Evolutionary conservation across 2,113 vertebrate species (phyloP).

Genomic region (Cavia porcellus): DNA sequence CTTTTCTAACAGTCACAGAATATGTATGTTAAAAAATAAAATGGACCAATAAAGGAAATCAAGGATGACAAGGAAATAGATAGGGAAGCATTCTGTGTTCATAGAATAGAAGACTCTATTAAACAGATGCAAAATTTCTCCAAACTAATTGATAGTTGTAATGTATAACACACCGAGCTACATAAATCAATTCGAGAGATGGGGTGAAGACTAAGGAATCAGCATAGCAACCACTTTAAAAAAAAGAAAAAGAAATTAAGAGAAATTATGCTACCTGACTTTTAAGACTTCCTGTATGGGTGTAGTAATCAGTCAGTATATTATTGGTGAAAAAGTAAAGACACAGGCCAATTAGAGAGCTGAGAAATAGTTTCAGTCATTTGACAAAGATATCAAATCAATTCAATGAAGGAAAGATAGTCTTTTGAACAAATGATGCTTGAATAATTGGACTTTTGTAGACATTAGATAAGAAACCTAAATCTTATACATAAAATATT

Average conservation of each 20-base stretch:
- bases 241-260: slow-evolving; percentile 6
- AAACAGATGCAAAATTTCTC: not conserved
- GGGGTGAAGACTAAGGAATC: not conserved
- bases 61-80: not conserved
- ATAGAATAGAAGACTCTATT: not conserved
- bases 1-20: not conserved
- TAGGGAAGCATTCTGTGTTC: not conserved
- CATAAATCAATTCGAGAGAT: not conserved
- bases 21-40: not conserved
- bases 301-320: not conserved
- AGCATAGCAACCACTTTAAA: not conserved
- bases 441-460: not conserved
- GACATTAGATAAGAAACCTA: not conserved
- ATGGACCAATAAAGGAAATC: slow-evolving; percentile 33
- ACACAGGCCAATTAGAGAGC: not conserved
- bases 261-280: not conserved
- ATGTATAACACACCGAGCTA: not conserved
- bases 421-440: not conserved
- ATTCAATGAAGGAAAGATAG: not conserved
- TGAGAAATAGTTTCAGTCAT: not conserved
- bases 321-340: not conserved
- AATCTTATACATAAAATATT: not conserved
- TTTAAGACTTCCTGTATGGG: not conserved
- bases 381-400: not conserved
- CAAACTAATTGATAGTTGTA: not conserved